Conservation (phyloP, 2,888 invertebrate species). For the Toxonevra muliebris region DNA sequence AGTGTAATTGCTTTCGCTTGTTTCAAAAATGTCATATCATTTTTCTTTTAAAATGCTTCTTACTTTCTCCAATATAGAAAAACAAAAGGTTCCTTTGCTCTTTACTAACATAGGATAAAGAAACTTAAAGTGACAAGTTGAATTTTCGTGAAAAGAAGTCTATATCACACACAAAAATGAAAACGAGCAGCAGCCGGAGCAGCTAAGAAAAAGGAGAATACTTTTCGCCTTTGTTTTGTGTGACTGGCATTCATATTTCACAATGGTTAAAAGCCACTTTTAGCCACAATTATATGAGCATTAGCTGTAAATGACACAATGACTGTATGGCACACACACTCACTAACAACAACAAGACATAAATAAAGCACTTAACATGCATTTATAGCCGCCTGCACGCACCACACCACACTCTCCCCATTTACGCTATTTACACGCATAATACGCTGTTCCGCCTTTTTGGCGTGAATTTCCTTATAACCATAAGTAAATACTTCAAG, state of each 20-base stretch:
- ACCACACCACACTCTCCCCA: not conserved
- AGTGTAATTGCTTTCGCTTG: conserved; percentile 19
- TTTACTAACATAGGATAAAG: not conserved
- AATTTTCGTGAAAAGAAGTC: conserved; percentile 4
- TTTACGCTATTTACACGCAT: not conserved
- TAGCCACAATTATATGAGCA: conserved; percentile 24
- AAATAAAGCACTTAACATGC: conserved; percentile 27
- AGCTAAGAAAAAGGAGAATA: too few relatives aligned
- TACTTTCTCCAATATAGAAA: too few relatives aligned
- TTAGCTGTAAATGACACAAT: conserved; percentile 21
- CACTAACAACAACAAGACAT: not conserved
- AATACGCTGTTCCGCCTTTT: not conserved
- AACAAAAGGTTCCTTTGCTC: too few relatives aligned
- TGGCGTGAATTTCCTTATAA: conserved; percentile 13
- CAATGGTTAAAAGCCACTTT: conserved; percentile 16
- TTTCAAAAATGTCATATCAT: conserved; percentile 10
- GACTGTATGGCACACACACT: not conserved
- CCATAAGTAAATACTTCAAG: not conserved
- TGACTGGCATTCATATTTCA: conserved; percentile 19
- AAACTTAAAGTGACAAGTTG: conserved; percentile 16
- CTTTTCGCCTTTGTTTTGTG: too few relatives aligned
- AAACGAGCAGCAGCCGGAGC: too few relatives aligned
- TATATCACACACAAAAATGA: too few relatives aligned
- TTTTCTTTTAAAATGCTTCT: not conserved
- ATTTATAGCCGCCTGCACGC: not conserved